Evolutionary conservation across 2,797 vertebrate species (phyloP), one percentile per base, ranked within the genome.

Genomic region (Fundulus diaphanus): DNA sequence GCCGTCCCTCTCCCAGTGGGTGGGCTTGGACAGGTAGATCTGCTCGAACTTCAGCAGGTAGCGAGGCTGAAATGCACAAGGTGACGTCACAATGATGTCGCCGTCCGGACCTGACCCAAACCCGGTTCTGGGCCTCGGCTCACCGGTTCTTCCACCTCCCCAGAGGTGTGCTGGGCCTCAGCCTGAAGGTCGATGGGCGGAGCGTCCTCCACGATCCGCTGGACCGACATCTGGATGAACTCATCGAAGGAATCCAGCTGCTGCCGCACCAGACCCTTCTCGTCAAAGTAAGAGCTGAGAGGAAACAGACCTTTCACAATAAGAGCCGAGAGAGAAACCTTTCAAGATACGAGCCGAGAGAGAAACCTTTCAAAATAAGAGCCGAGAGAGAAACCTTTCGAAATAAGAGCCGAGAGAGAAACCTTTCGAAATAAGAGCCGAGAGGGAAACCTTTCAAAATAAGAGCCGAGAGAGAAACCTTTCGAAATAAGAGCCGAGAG

Each of bases 221-320:
- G 98, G 69, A 99, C 98, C 1, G 98, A 99, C 98, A 99, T 99
- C 94, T 99, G 98, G 91, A 99, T 99, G 88, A 99, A 99, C 87
- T 99, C 98, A 89, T 99, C 98, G 12, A 99, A 99, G 0, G 98
- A 99, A 90, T 99, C 98, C 93, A 99, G 80, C 88, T 99, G 98
- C 80, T 99, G 98, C 57, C 98, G 96, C 68, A 99, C 98, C 92
- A 99, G 93, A 52, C 98, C 98, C 80, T 99, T 99, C 92, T 99
- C 98, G n/a, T 99, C 97, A 95, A 99, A 99, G 82, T 99, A 99
- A 16, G 98, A 99, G 85, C 97, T 99, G 81, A 0, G 37, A 71
- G 8, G n/a, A n/a, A n/a, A n/a, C n/a, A n/a, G n/a, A n/a, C n/a
- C n/a, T n/a, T n/a, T n/a, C n/a, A n/a, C n/a, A n/a, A n/a, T n/a